phyloP scores from a whole-genome alignment of 2,113 vertebrate genomes.

The Polypterus bichir region DNA sequence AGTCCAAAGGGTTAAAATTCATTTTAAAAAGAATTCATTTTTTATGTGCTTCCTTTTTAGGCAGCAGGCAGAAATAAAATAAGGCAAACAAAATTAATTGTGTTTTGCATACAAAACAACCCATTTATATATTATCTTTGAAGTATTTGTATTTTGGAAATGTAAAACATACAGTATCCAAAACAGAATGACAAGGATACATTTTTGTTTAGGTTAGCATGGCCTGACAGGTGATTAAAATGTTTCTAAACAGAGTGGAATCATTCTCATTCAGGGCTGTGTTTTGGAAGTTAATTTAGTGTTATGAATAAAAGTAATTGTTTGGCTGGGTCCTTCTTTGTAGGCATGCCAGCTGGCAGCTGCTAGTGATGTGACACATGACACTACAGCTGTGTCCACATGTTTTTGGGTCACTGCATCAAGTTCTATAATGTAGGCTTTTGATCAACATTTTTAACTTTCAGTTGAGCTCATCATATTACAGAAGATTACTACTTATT shows the following conservation, averaged over 20 bases:
- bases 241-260: conserved; percentile 41
- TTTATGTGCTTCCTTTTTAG: no score
- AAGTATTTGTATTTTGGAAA: no score
- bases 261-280: conserved; percentile 52
- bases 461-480: conserved; percentile 77
- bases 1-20: no score
- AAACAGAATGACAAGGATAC: no score
- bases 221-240: conserved; percentile 44
- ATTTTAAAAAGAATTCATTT: no score
- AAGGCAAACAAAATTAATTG: no score
- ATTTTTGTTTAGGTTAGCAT: conserved; percentile 12
- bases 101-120: no score
- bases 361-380: conserved; percentile 67
- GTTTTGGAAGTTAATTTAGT: conserved; percentile 66
- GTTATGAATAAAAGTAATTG: conserved; percentile 94
- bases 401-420: conserved; percentile 62
- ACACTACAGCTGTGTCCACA: conserved; percentile 90
- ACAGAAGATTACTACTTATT: conserved; percentile 68
- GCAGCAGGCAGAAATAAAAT: no score
- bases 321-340: conserved; percentile 68
- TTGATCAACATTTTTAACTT: conserved; percentile 62
- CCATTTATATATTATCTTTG: no score
- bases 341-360: conserved; percentile 72
- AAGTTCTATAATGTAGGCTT: conserved; percentile 66
- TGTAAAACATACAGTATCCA: no score